These are phyloP conservation scores for Aplocera efformata DNA, from an alignment of 2,888 invertebrate species.

Conservation along the genomic window DNA sequence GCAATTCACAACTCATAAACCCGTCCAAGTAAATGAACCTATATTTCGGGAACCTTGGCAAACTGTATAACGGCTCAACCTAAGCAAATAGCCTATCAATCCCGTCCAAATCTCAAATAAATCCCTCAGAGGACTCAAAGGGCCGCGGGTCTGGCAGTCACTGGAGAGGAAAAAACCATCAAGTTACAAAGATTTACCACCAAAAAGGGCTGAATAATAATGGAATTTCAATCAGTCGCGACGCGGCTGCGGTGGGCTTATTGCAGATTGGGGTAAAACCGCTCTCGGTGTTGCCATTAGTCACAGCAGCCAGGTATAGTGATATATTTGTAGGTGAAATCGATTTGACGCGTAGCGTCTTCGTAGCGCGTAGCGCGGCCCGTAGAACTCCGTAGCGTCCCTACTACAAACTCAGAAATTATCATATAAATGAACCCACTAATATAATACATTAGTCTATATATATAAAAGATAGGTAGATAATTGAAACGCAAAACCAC, in stretches of 20 bases:
- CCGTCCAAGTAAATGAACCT: too few relatives aligned
- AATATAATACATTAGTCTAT: too few relatives aligned
- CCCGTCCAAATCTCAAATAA: slow-evolving; percentile 51
- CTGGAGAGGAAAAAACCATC: slow-evolving; percentile 60
- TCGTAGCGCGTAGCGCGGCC: background rate
- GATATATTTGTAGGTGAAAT: background rate
- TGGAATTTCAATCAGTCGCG: slow-evolving; percentile 75
- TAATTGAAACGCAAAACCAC: too few relatives aligned
- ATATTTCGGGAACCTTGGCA: slow-evolving; percentile 5
- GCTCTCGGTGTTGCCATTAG: slow-evolving; percentile 6
- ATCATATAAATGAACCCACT: too few relatives aligned
- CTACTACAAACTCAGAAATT: too few relatives aligned
- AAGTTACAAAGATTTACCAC: slow-evolving; percentile 67
- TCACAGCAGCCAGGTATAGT: too few relatives aligned
- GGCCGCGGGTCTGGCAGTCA: slow-evolving; percentile 45
- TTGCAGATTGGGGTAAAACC: slow-evolving; percentile 33
- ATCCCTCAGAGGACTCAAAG: slow-evolving; percentile 48
- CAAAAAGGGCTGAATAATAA: slow-evolving; percentile 65
- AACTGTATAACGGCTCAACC: slow-evolving; percentile 18
- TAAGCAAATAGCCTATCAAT: slow-evolving; percentile 40
- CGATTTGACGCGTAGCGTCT: background rate
- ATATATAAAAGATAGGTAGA: too few relatives aligned
- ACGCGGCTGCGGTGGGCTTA: slow-evolving; percentile 29
- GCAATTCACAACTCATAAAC: too few relatives aligned
- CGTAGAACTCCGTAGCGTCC: too few relatives aligned